Percentiles rank a stretch among this genome's conserved stretches.
Evolutionary conservation across 1,140 invertebrate species (phyloP).

Genomic region (Drosophila bocqueti): DNA sequence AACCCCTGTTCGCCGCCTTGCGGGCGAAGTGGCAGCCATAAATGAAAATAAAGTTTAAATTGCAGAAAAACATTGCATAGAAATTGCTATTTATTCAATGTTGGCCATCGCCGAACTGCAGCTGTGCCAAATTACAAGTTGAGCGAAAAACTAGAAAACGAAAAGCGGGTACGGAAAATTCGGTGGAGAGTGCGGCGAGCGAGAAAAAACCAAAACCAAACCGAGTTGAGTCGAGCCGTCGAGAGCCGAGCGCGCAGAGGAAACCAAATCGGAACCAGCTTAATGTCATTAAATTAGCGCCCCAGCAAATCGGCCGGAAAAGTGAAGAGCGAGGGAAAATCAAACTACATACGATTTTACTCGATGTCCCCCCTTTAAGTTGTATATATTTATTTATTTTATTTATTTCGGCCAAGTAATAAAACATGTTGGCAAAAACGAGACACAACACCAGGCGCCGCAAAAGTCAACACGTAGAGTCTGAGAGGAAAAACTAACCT

Average conservation of each 20-base stretch:
- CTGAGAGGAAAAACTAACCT: slow-evolving; percentile 34
- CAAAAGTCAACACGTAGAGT: slow-evolving; percentile 72
- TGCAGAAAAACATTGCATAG: slow-evolving; percentile 75
- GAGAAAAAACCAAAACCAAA: slow-evolving; percentile 2
- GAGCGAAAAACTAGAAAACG: slow-evolving; percentile 21
- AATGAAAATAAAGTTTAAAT: slow-evolving; percentile 81
- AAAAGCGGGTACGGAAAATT: neutral
- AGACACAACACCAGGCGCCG: slow-evolving; percentile 39
- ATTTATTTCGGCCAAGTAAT: slow-evolving; percentile 37
- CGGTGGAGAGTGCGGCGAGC: neutral
- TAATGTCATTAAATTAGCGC: slow-evolving; percentile 77
- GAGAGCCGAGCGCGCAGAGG: slow-evolving; percentile 7
- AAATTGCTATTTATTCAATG: slow-evolving; percentile 77
- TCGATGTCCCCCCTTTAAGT: slow-evolving; percentile 1
- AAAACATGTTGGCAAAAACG: slow-evolving; percentile 46
- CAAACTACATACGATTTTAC: neutral
- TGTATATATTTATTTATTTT: neutral
- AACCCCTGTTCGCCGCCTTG: slow-evolving; percentile 16
- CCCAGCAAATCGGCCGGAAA: slow-evolving; percentile 64
- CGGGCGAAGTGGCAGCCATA: slow-evolving; percentile 40
- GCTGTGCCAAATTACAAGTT: slow-evolving; percentile 64
- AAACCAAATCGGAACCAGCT: slow-evolving; percentile 51
- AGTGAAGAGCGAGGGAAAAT: slow-evolving; percentile 42
- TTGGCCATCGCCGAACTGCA: slow-evolving; percentile 56
- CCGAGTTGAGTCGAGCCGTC: neutral